Evolutionary conservation across 1,140 invertebrate species (phyloP), one percentile per base, ranked within the genome.

Genomic region (Augochlora pura): DNA sequence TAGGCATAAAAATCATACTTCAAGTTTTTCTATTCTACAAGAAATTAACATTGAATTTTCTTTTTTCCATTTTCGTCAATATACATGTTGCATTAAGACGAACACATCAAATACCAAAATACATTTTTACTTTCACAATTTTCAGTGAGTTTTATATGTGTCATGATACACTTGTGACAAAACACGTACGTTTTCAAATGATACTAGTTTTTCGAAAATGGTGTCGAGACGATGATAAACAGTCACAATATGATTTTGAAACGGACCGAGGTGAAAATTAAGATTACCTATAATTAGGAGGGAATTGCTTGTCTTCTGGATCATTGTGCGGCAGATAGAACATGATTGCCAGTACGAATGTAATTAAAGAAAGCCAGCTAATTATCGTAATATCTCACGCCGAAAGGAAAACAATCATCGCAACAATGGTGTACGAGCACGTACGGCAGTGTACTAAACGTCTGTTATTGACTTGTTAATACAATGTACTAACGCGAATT

Each of bases 1-100:
- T 25, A 77, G 52, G 23, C 62, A 73, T 72, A 73, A 73, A 52
- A 64, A 73, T 79, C 52, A 79, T 79, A 79, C 62, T 79, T 78
- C 52, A 79, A 79, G 69, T 79, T 65, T 46, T 79, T 79, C 27
- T 52, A 66, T 59, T 59, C 16, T 79, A 74, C 25, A 10, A 66
- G 23, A 46, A 70, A 52, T 73, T 23, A 72, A 65, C 38, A 73
- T 70, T 8, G 23, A 46, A 60, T 16, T 25, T 54, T 4, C 52
- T 52, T 49, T 8, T 27, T 25, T 54, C n/a, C n/a, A n/a, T 4
- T 71, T 52, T 38, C 9, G 16, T 39, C 18, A 57, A 42, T 57
- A 52, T 16, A 39, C 63, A 62, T 62, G 54, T 59, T 57, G 21
- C 9, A 59, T 73, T 8, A 74, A 25, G 27, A 27, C 16, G 52